Evolutionary conservation across 2,888 invertebrate species (phyloP), one percentile per base, ranked within the genome.

Genomic region (Belgica antarctica): DNA sequence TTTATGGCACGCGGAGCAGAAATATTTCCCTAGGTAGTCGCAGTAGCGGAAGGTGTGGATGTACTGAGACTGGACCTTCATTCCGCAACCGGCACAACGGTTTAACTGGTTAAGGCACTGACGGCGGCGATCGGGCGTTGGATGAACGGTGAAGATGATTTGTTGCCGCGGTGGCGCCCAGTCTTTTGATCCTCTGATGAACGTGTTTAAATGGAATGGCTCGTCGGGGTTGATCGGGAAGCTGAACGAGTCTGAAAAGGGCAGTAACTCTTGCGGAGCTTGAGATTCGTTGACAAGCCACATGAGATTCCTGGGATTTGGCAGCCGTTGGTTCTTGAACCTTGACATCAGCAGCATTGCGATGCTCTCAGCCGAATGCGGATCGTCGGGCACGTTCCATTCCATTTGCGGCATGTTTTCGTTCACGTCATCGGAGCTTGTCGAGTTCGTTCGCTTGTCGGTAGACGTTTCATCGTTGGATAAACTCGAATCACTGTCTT

Each of bases 81-180:
- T 88, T 0, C 92, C 91, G 80, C 93, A 94, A 2, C 92, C 92
- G 47, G 92, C 90, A 79, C 93, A 94, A 27, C 89, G 83, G 75
- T 87, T 87, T 75, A 88, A 88, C 78, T 94, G 93, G 72, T 85
- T 87, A 10, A 83, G 83, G 79, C 92, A 84, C 34, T 87, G 75
- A 69, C 81, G 81, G 75, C 84, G 84, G 47, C 88, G 82, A 89
- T 84, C 84, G 47, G 86, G 84, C 10, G 83, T 73, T 2, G 87
- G 86, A 80, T 91, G 90, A 71, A 88, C 81, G 1, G 89, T 90
- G 75, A 91, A 90, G 73, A 93, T 92, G 66, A 92, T 88, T 79
- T 92, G 92, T 31, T 89, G 85, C 71, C 92, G 81, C 0, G 92
- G 92, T 12, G 92, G 92, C 0, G 92, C 92, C 92, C 92, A 93